Percentiles rank a stretch among this genome's conserved stretches.
phyloP scores from a whole-genome alignment of 2,888 invertebrate species.

The Acrocyrtus sp. region DNA sequence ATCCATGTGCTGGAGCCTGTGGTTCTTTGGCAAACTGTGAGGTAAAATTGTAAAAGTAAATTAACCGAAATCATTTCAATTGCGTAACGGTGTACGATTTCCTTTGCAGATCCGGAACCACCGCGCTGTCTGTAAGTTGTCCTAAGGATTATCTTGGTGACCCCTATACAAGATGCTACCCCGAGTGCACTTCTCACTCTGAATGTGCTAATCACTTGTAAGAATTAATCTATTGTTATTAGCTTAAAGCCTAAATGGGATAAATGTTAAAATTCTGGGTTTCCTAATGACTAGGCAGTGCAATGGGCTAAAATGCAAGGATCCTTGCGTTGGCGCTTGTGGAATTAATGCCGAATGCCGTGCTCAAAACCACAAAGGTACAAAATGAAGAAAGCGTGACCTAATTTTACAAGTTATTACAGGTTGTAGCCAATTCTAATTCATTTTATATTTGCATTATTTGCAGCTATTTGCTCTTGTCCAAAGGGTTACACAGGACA shows the following conservation, averaged over 20 bases:
- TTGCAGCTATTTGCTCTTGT: slow-evolving; percentile 67
- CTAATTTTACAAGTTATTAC: not conserved
- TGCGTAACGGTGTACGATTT: not conserved
- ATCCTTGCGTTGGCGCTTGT: slow-evolving; percentile 82
- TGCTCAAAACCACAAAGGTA: slow-evolving; percentile 68
- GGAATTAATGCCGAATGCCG: slow-evolving; percentile 79
- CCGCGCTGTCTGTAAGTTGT: slow-evolving; percentile 60
- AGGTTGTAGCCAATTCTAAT: too few species aligned
- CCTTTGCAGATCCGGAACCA: slow-evolving; percentile 59
- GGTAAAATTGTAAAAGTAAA: slow-evolving; percentile 67
- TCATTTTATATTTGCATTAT: too few species aligned
- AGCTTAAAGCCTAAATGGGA: not conserved
- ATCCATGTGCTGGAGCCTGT: slow-evolving; percentile 77
- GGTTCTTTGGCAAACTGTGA: slow-evolving; percentile 83
- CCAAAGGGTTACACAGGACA: slow-evolving; percentile 85
- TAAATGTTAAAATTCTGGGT: not conserved
- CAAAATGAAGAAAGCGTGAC: too few species aligned
- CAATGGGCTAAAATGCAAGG: slow-evolving; percentile 81
- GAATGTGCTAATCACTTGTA: slow-evolving; percentile 76
- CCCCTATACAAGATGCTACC: slow-evolving; percentile 78
- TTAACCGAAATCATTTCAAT: not conserved
- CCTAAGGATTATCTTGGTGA: slow-evolving; percentile 79
- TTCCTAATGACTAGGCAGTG: slow-evolving; percentile 74
- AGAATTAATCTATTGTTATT: not conserved
- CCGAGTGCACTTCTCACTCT: slow-evolving; percentile 82